Percentiles rank a stretch among this genome's conserved stretches.
Conservation (phyloP, 2,113 vertebrate species). For the Excalfactoria chinensis region DNA sequence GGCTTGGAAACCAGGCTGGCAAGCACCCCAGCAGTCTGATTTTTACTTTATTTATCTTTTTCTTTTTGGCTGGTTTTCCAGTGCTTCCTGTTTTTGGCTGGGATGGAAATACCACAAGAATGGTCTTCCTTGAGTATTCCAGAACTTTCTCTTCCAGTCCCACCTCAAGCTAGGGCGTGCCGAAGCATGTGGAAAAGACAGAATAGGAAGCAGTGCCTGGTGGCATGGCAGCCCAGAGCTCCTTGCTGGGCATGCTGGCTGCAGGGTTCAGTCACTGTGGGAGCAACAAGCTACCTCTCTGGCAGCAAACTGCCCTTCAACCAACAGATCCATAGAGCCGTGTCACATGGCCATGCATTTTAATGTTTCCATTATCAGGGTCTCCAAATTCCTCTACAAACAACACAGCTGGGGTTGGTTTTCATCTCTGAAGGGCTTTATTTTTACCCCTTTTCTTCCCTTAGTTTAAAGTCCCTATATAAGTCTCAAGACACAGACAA, state of each 20-base stretch:
- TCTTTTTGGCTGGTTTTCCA: slow-evolving; percentile 17
- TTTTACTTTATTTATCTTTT: not conserved
- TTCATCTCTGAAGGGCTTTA: not conserved
- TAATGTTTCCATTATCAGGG: not conserved
- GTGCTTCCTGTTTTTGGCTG: slow-evolving; percentile 36
- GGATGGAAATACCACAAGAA: slow-evolving; percentile 58
- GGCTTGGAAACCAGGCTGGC: slow-evolving; percentile 35
- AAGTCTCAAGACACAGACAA: not conserved
- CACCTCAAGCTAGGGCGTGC: slow-evolving; percentile 56
- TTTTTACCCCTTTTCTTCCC: not conserved
- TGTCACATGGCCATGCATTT: not conserved
- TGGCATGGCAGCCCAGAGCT: not conserved
- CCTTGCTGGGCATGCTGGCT: slow-evolving; percentile 3
- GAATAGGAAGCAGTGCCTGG: not conserved
- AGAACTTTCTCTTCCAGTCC: slow-evolving; percentile 46
- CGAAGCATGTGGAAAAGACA: not conserved
- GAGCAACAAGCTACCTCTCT: not conserved
- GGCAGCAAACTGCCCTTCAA: not conserved
- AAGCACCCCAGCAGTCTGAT: not conserved
- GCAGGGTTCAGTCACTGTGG: not conserved
- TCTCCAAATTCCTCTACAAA: not conserved
- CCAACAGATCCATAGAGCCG: not conserved
- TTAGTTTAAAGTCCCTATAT: not conserved
- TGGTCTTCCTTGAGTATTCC: slow-evolving; percentile 28
- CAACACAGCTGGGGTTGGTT: not conserved